A percentile compares a stretch with the other conserved stretches of the same genome.
Conservation (phyloP, 2,888 invertebrate genomes). For the Scaptomyza tumidula region DNA sequence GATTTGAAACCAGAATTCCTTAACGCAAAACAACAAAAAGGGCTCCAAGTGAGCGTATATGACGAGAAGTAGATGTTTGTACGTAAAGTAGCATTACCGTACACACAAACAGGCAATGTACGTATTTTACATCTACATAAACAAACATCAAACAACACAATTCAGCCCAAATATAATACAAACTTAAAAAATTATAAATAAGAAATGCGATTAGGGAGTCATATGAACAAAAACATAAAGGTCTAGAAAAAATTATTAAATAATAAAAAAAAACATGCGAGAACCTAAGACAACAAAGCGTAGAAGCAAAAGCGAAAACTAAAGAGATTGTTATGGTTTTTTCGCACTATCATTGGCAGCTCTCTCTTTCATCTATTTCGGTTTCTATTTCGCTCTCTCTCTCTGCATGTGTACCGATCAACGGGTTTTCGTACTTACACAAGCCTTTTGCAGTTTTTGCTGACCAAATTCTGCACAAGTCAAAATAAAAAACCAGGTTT, state of each 20-base stretch:
- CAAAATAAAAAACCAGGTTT: conserved; percentile 48
- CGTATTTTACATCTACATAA: not conserved
- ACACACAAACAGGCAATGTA: not conserved
- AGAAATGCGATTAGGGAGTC: not conserved
- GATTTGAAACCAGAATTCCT: conserved; percentile 66
- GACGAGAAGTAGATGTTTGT: not conserved
- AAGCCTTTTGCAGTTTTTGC: conserved; percentile 22
- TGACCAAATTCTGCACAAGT: conserved; percentile 41
- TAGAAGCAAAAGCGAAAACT: conserved; percentile 32
- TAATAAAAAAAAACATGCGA: conserved; percentile 35
- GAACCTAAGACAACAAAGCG: conserved; percentile 64
- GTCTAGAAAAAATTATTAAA: conserved; percentile 23
- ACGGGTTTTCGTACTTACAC: conserved; percentile 41
- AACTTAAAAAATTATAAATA: conserved; percentile 27
- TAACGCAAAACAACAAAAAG: conserved; percentile 63
- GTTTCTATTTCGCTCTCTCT: conserved; percentile 10
- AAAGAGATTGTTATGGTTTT: conserved; percentile 48
- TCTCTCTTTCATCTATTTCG: not conserved
- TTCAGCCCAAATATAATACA: conserved; percentile 9
- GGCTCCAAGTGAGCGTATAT: conserved; percentile 7
- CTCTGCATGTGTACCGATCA: conserved; percentile 31
- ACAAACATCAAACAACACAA: conserved; percentile 25
- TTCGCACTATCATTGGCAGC: conserved; percentile 26
- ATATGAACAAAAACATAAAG: conserved; percentile 24
- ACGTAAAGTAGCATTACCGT: conserved; percentile 5